Evolutionary conservation across 2,797 vertebrate genomes (phyloP).

Genomic region (Echeneis naucrates): DNA sequence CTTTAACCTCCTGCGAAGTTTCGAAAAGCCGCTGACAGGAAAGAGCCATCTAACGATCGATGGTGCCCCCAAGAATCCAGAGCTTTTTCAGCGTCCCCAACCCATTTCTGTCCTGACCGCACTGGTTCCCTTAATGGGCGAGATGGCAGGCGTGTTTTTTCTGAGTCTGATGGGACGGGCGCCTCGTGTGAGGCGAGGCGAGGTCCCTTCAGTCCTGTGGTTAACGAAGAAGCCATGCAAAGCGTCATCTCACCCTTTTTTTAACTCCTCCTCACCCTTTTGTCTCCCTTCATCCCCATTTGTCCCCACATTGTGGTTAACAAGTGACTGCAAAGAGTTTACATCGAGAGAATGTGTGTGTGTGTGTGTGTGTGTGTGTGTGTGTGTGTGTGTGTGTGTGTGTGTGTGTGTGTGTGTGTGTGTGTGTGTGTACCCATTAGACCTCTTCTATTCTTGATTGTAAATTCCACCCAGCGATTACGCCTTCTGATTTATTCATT

Average conservation of each 20-base stretch:
- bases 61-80: slow-evolving; percentile 70
- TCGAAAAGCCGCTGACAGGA: slow-evolving; percentile 85
- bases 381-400: slow-evolving; percentile 24
- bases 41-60: slow-evolving; percentile 91
- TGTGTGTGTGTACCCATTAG: slow-evolving; percentile 64
- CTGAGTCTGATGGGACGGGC: slow-evolving; percentile 76
- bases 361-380: slow-evolving; percentile 1
- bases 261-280: slow-evolving; percentile 61
- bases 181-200: slow-evolving; percentile 69
- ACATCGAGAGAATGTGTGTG: slow-evolving; percentile 31
- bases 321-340: slow-evolving; percentile 74
- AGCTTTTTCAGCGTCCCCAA: slow-evolving; percentile 50
- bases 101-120: slow-evolving; percentile 77
- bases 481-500: slow-evolving; percentile 84
- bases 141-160: slow-evolving; percentile 41
- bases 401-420: slow-evolving; percentile 17
- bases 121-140: slow-evolving; percentile 83
- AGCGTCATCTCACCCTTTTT: slow-evolving; percentile 66
- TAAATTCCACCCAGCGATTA: slow-evolving; percentile 64
- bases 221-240: slow-evolving; percentile 77
- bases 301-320: slow-evolving; percentile 81
- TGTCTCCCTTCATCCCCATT: slow-evolving; percentile 59
- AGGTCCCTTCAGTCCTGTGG: slow-evolving; percentile 80
- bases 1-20: slow-evolving; percentile 79
- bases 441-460: slow-evolving; percentile 52